Evolutionary conservation across 2,888 invertebrate genomes (phyloP), one percentile per base, ranked within the genome.

Genomic region (Druceiella hillmani): DNA sequence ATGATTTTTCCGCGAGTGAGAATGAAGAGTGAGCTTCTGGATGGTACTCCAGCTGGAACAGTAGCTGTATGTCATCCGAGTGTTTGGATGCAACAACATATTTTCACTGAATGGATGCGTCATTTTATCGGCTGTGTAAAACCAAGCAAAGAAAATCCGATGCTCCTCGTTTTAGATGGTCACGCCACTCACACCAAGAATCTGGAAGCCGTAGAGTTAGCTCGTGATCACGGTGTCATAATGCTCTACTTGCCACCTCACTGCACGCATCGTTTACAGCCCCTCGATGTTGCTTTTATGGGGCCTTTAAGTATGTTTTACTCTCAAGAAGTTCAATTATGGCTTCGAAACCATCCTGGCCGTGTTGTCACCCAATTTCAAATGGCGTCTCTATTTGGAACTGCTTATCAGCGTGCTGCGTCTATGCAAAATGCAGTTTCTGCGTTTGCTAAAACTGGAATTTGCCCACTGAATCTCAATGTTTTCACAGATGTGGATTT

Each of bases 381-480:
- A 47, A 42, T 53, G 15, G 43, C 39, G 12, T 40, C 41, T 26
- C 36, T 53, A 12, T 50, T 51, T 46, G 46, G 50, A 17, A 43
- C 44, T 33, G 51, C 51, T 24, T 55, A 44, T 46, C 26, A 46
- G 12, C 48, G 41, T 42, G 49, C 51, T 14, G 50, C 50, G 30
- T 44, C 39, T 10, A n/a, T 54, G 38, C 12, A 27, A 25, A 53
- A 50, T 7, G 54, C 53, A 20, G 45, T 53, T 4, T 50, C 46
- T 40, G 52, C 50, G 5, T 58, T 58, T 42, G n/a, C 20, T 15
- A 49, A 45, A 40, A 48, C 50, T 26, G 54, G 55, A 26, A 32
- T 50, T 28, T 47, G 33, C 33, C 50, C 49, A 24, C 13, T 39
- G 11, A 33, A 47, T 24, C 20, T 17, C 31, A 26, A 28, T n/a